These are phyloP conservation scores for Corella eumyota DNA, from an alignment of 23 tunicate species.

Conservation along the genomic window DNA sequence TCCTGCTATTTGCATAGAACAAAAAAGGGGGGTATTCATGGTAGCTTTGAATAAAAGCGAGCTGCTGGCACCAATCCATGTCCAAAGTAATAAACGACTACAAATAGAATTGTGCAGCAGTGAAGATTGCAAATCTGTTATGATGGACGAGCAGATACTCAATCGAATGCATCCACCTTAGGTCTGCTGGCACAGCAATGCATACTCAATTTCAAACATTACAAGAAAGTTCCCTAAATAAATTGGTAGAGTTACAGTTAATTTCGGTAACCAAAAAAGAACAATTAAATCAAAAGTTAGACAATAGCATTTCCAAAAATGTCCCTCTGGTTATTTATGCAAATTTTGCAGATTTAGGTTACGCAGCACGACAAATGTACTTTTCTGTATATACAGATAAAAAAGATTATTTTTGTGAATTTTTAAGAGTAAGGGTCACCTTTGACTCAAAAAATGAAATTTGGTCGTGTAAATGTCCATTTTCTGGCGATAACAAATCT, in stretches of 20 bases:
- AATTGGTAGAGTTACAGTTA: too few relatives aligned
- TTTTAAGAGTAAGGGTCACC: too few relatives aligned
- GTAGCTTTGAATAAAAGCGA: too few relatives aligned
- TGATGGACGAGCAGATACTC: background rate
- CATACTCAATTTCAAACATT: background rate
- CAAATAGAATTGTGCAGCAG: too few relatives aligned
- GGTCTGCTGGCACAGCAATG: background rate
- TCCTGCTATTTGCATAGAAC: too few relatives aligned
- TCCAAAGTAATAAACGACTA: background rate
- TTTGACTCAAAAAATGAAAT: background rate
- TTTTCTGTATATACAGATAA: too few relatives aligned
- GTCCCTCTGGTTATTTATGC: background rate
- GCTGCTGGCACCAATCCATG: slow-evolving; percentile 5
- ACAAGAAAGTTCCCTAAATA: background rate
- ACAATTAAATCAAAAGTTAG: background rate
- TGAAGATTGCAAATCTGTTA: too few relatives aligned
- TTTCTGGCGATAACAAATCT: background rate
- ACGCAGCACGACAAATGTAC: too few relatives aligned
- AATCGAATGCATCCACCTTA: slow-evolving; percentile 1
- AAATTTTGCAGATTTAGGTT: background rate
- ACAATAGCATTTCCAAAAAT: background rate
- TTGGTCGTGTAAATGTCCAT: slow-evolving; percentile 9
- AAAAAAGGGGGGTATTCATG: too few relatives aligned
- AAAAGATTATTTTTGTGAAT: background rate
- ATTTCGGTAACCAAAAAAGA: background rate